Conservation (phyloP, 2,888 invertebrate species). For the Bimastos eiseni region DNA sequence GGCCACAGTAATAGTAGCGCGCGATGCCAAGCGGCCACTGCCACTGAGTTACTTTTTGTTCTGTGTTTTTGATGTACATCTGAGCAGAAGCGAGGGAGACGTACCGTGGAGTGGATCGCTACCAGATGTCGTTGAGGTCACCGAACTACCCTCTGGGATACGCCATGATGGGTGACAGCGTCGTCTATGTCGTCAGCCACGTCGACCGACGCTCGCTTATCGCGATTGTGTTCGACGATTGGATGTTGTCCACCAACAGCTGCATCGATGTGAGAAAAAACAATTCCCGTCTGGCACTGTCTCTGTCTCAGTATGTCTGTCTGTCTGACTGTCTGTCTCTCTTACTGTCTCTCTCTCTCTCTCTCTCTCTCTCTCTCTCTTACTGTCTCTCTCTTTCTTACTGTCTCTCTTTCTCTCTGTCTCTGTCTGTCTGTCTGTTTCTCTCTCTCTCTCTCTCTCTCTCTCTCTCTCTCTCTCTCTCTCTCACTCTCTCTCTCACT, state of each 20-base stretch:
- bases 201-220: background rate
- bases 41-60: background rate
- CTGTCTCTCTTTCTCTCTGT: background rate
- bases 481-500: too few species aligned
- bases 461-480: too few species aligned
- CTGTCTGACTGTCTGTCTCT: background rate
- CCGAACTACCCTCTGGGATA: conserved; percentile 23
- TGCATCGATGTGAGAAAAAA: background rate
- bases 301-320: too few species aligned
- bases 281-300: too few species aligned
- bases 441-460: too few species aligned
- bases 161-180: conserved; percentile 22
- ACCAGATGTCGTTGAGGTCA: background rate
- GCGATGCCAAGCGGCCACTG: background rate
- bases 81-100: background rate
- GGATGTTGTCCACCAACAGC: background rate
- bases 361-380: background rate
- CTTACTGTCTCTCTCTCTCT: background rate
- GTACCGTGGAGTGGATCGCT: conserved; percentile 14
- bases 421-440: too few species aligned
- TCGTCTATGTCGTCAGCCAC: background rate
- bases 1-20: background rate
- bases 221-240: conserved; percentile 19
- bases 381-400: background rate
- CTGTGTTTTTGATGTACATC: background rate